These are phyloP conservation scores for Palloptera scutellata DNA, from an alignment of 2,888 invertebrate species.

Conservation along the genomic window DNA sequence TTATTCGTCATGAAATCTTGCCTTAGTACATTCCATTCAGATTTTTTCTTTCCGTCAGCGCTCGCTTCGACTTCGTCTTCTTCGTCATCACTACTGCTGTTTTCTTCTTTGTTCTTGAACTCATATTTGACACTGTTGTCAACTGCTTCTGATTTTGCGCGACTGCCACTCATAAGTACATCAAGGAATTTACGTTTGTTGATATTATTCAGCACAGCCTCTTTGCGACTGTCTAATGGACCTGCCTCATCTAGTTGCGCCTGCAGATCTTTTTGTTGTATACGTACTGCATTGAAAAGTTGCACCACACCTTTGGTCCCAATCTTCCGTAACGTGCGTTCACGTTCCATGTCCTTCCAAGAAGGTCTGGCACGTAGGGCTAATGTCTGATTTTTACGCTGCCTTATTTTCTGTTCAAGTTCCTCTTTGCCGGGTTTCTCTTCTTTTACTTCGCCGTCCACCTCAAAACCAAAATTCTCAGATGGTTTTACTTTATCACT, in stretches of 20 bases:
- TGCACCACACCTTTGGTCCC: slow-evolving; percentile 94
- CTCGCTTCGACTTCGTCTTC: slow-evolving; percentile 53
- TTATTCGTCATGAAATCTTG: slow-evolving; percentile 92
- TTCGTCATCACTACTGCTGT: slow-evolving; percentile 58
- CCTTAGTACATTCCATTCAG: slow-evolving; percentile 72
- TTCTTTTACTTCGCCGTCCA: slow-evolving; percentile 69
- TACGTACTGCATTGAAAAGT: slow-evolving; percentile 87
- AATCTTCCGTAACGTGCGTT: slow-evolving; percentile 79
- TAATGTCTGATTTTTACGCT: slow-evolving; percentile 67
- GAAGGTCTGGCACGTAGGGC: slow-evolving; percentile 75
- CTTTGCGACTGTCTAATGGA: slow-evolving; percentile 79
- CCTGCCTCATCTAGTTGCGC: slow-evolving; percentile 76
- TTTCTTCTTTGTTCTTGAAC: slow-evolving; percentile 64
- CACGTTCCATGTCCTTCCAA: slow-evolving; percentile 77
- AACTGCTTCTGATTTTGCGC: slow-evolving; percentile 67
- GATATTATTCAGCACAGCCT: slow-evolving; percentile 78
- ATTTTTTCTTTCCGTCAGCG: slow-evolving; percentile 53
- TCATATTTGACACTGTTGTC: slow-evolving; percentile 66
- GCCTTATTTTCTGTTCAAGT: slow-evolving; percentile 58
- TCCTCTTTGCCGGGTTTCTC: slow-evolving; percentile 61
- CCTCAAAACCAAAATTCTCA: slow-evolving; percentile 71
- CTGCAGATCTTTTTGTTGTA: slow-evolving; percentile 82
- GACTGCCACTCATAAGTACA: slow-evolving; percentile 74
- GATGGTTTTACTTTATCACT: slow-evolving; percentile 65
- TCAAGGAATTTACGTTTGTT: slow-evolving; percentile 78